phyloP scores from a whole-genome alignment of 2,113 vertebrate species.

The Telmatochromis brichardi region DNA sequence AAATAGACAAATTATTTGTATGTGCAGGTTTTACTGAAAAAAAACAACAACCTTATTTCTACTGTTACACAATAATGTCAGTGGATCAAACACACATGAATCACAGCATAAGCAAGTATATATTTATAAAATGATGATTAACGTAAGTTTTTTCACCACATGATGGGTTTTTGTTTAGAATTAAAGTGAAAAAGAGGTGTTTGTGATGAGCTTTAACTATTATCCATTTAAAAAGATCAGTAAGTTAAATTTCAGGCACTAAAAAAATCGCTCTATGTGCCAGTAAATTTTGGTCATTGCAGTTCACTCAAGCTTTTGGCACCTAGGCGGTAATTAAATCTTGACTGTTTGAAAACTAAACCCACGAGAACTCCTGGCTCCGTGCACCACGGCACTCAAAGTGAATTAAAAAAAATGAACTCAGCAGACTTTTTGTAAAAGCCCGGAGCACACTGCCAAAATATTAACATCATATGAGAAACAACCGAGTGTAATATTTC shows the following conservation, averaged over 20 bases:
- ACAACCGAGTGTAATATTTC: neutral
- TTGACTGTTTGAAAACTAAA: slow-evolving; percentile 14
- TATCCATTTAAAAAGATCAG: neutral
- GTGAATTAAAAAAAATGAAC: neutral
- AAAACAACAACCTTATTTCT: neutral
- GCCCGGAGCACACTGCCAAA: neutral
- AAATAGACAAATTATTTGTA: neutral
- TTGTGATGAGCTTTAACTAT: neutral
- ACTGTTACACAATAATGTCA: neutral
- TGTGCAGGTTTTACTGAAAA: slow-evolving; percentile 24
- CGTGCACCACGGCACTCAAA: neutral
- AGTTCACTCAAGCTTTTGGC: slow-evolving; percentile 5
- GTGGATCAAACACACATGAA: neutral
- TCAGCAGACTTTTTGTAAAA: neutral
- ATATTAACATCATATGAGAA: neutral
- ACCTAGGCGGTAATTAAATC: slow-evolving; percentile 2
- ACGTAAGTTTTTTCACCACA: neutral
- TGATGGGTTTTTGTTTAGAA: neutral
- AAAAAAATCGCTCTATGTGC: neutral
- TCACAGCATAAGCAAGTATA: neutral
- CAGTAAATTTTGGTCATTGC: neutral
- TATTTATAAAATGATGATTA: neutral
- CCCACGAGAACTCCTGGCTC: neutral
- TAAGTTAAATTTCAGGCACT: neutral
- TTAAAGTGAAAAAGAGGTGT: neutral